phyloP scores from a whole-genome alignment of 2,888 invertebrate genomes.

The Pherbina coryleti region DNA sequence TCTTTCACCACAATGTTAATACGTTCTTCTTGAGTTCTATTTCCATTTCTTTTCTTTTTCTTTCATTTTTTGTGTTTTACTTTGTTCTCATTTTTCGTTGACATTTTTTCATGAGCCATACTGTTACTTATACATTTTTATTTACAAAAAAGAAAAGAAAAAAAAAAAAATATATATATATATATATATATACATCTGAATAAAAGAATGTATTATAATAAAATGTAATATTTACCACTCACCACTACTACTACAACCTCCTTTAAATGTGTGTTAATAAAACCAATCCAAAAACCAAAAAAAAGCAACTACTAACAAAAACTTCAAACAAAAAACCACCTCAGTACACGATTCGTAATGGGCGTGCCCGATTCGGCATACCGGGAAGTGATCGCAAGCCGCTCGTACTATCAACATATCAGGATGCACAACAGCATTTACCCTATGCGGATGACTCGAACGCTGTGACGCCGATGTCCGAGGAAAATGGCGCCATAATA shows the following conservation, averaged over 20 bases:
- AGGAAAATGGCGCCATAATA: slow-evolving; percentile 95
- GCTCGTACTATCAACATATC: slow-evolving; percentile 91
- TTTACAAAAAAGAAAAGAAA: slow-evolving; percentile 2
- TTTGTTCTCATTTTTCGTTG: not conserved
- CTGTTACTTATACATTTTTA: not conserved
- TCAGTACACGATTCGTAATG: slow-evolving; percentile 88
- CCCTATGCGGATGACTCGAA: slow-evolving; percentile 98
- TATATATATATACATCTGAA: no score
- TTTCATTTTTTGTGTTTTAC: not conserved
- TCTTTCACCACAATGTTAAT: not conserved
- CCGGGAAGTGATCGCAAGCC: slow-evolving; percentile 92
- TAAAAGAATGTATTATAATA: slow-evolving; percentile 43
- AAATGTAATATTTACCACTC: slow-evolving; percentile 58
- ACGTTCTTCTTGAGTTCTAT: not conserved
- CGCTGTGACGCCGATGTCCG: slow-evolving; percentile 97
- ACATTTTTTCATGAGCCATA: slow-evolving; percentile 24
- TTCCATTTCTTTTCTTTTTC: not conserved
- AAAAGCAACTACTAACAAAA: slow-evolving; percentile 57
- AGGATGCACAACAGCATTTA: slow-evolving; percentile 94
- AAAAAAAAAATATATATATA: no score
- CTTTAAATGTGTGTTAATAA: slow-evolving; percentile 50
- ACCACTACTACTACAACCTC: slow-evolving; percentile 53
- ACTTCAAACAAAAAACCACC: slow-evolving; percentile 53
- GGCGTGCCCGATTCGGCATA: slow-evolving; percentile 81
- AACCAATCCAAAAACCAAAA: slow-evolving; percentile 39